These are phyloP conservation scores for Tenthredo livida DNA, from an alignment of 2,888 invertebrate genomes.

Conservation along the genomic window DNA sequence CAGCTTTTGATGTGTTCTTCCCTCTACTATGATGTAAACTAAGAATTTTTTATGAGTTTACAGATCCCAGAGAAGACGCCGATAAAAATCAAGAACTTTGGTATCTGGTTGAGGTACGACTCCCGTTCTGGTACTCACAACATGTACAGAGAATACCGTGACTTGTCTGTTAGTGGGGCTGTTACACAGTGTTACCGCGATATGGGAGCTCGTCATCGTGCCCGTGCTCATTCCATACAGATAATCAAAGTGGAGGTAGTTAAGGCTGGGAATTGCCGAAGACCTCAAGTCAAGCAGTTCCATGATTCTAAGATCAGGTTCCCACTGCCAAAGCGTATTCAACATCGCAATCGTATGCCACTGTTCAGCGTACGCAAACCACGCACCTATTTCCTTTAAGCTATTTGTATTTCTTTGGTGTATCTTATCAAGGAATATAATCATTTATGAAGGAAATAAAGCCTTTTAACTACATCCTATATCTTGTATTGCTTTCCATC, in stretches of 20 bases:
- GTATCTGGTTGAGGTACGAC: conserved; percentile 99
- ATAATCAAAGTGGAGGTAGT: conserved; percentile 98
- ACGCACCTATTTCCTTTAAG: conserved; percentile 87
- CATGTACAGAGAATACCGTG: conserved; percentile 99
- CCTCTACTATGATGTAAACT: background rate
- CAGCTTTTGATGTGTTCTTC: background rate
- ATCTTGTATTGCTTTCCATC: conserved; percentile 8
- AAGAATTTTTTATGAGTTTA: conserved; percentile 58
- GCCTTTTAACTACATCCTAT: conserved; percentile 28
- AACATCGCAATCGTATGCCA: conserved; percentile 91
- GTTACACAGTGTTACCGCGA: conserved; percentile 99
- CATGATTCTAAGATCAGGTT: conserved; percentile 98
- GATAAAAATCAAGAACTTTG: conserved; percentile 98
- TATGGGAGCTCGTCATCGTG: conserved; percentile 95
- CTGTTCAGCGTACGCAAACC: conserved; percentile 91
- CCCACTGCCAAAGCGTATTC: conserved; percentile 96
- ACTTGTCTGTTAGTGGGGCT: conserved; percentile 96
- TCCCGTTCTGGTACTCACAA: conserved; percentile 99
- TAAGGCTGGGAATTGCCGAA: conserved; percentile 92
- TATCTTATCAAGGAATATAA: conserved; percentile 38
- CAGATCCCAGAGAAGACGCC: conserved; percentile 95
- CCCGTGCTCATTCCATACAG: conserved; percentile 97
- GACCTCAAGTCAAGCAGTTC: conserved; percentile 98
- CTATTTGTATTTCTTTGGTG: conserved; percentile 38
- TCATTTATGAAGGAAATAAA: conserved; percentile 50